Base-by-base conservation (phyloP, 1,140 invertebrate genomes). In the Calycopis cecrops region DNA sequence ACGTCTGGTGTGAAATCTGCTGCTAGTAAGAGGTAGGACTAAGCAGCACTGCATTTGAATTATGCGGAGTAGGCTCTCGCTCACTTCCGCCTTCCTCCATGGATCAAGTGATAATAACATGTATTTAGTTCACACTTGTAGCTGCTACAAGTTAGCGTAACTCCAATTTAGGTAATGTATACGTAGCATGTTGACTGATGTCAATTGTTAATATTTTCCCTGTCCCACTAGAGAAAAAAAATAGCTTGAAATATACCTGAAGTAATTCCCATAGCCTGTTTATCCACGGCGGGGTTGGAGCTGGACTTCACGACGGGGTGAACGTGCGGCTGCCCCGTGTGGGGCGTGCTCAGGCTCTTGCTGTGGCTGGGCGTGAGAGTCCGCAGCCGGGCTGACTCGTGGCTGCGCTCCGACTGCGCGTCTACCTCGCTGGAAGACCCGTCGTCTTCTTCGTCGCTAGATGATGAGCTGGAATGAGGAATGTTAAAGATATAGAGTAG, bases 391-490 rank as follows among this genome's bases (percentile, higher is more conserved):
- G 66, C 72, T 0, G 76, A 76, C 9, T 79, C 76, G 9, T 78
- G 79, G 40, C 76, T 76, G 1, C 75, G 57, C 35, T 81, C 83
- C 0, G 78, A 82, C 14, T 72, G 67, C 0, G 71, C 82, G 53
- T 81, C 82, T 18, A 78, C 88, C 63, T 89, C 89, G 55, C 85
- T 88, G 3, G 85, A 79, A 28, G 88, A 85, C 0, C 78, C 91
- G 42, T 91, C 91, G 67, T 92, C 91, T 57, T 91, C 91, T 42
- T 92, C 91, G 55, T 92, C 91, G 60, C 91, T 92, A 40, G 91
- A 92, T 63, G 91, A 92, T 69, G 90, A 91, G 77, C 88, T 91
- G 73, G 40, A 60, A 63, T 55, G 55, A 28, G 6, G 2, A 28
- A 28, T 6, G n/a, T n/a, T n/a, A n/a, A n/a, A n/a, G n/a, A n/a